Evolutionary conservation across 2,888 invertebrate species (phyloP), one percentile per base, ranked within the genome.

Genomic region (Cynaeus angustus): DNA sequence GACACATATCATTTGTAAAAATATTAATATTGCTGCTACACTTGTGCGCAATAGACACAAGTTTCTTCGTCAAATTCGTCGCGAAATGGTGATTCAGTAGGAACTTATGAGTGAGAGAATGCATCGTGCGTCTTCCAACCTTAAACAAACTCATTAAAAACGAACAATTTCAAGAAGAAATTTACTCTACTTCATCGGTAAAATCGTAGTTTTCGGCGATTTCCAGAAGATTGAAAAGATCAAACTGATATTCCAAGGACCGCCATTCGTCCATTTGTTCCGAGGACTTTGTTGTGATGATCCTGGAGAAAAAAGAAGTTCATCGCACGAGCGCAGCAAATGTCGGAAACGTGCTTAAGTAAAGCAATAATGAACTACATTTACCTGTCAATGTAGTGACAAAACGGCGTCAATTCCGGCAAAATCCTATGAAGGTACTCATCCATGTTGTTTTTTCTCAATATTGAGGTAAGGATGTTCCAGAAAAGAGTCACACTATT

Each of bases 351-450:
- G n/a, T n/a, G n/a, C n/a, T n/a, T n/a, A n/a, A n/a, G n/a, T n/a
- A n/a, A n/a, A 28, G 28, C 28, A 6, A 38, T n/a, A 38, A 38
- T n/a, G 3, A 38, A 38, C 7, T 7, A 28, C 7, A 38, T 8
- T 26, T 65, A 89, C 82, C 84, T 82, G 58, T 85, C 82, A n/a
- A 90, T 84, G 72, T 89, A 89, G 3, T 82, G 74, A 73, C 88
- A 88, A 76, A 89, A 89, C 45, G 81, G 81, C 0, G 88, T 84
- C 65, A 89, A 82, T 75, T 88, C 88, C 0, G 91, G 90, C 28
- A 89, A 75, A 30, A 90, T 77, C 26, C 74, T 73, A 1, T 88
- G 87, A n/a, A 87, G 80, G 46, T 85, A 83, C 14, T 88, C 87
- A 1, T 83, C 84, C 12, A 74, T 80, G 2, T 83, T 84, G 71